These are phyloP conservation scores for Bactericera cockerelli DNA, from an alignment of 1,140 invertebrate species.

Conservation along the genomic window DNA sequence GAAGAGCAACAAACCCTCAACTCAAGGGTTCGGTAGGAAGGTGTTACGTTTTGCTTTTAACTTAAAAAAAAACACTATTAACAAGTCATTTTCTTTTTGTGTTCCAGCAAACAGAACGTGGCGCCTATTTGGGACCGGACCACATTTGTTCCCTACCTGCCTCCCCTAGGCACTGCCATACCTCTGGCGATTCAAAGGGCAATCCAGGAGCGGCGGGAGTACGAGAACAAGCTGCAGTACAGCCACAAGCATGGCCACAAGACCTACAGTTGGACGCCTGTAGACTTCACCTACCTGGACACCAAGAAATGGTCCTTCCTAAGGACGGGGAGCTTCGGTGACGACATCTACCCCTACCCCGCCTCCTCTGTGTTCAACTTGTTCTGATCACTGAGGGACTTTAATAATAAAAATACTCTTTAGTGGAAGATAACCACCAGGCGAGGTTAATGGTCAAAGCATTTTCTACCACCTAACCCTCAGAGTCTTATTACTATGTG, in stretches of 20 bases:
- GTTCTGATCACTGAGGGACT: too few species aligned
- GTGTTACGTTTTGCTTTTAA: too few species aligned
- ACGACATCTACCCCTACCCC: neutral
- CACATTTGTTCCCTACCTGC: conserved; percentile 1
- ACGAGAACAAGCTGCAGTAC: neutral
- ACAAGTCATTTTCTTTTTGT: too few species aligned
- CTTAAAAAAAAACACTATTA: too few species aligned
- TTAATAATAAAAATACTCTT: too few species aligned
- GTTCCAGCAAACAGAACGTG: conserved; percentile 3
- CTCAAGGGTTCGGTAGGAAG: too few species aligned
- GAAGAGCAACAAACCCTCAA: too few species aligned
- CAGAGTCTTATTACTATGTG: too few species aligned
- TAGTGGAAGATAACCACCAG: too few species aligned
- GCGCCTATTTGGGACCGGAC: neutral
- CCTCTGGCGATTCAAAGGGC: neutral
- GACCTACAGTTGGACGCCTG: neutral
- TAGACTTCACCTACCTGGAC: neutral
- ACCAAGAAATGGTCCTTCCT: neutral
- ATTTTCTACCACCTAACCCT: too few species aligned
- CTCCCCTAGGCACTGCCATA: neutral
- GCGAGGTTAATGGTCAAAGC: too few species aligned
- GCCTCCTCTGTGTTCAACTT: neutral
- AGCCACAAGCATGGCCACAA: neutral
- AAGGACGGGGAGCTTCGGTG: neutral
- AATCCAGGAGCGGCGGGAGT: neutral